phyloP scores from a whole-genome alignment of 2,797 vertebrate species.

The Argyrosomus regius region DNA sequence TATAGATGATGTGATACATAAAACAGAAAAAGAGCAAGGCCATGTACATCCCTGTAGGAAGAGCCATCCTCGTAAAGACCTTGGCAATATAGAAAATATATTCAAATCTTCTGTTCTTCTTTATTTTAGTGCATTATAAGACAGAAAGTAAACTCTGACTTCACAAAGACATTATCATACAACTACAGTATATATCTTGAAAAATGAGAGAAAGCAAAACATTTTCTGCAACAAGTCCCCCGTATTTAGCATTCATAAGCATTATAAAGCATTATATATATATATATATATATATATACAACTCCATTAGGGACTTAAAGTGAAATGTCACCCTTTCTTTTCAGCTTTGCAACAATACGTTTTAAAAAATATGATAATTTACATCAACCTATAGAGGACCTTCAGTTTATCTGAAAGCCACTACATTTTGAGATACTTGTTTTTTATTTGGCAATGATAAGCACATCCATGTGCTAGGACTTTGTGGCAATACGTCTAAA shows the following conservation, averaged over 20 bases:
- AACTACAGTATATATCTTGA: neutral
- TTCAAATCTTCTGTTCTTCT: neutral
- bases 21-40: slow-evolving; percentile 44
- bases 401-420: neutral
- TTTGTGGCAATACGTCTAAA: neutral
- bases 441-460: neutral
- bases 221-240: too few species aligned
- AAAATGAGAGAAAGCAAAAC: neutral
- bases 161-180: neutral
- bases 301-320: too few species aligned
- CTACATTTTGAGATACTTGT: neutral
- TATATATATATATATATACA: too few species aligned
- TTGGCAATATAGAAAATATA: slow-evolving; percentile 12
- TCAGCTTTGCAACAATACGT: too few species aligned
- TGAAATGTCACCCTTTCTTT: too few species aligned
- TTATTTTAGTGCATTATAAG: neutral
- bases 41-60: slow-evolving; percentile 1
- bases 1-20: slow-evolving; percentile 54
- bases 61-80: slow-evolving; percentile 5
- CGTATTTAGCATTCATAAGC: too few species aligned
- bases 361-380: neutral
- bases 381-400: neutral
- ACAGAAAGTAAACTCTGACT: neutral
- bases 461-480: too few species aligned
- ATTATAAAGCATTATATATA: too few species aligned